These are phyloP conservation scores for Drosophila quadrilineata DNA, from an alignment of 1,140 invertebrate genomes.

Conservation along the genomic window DNA sequence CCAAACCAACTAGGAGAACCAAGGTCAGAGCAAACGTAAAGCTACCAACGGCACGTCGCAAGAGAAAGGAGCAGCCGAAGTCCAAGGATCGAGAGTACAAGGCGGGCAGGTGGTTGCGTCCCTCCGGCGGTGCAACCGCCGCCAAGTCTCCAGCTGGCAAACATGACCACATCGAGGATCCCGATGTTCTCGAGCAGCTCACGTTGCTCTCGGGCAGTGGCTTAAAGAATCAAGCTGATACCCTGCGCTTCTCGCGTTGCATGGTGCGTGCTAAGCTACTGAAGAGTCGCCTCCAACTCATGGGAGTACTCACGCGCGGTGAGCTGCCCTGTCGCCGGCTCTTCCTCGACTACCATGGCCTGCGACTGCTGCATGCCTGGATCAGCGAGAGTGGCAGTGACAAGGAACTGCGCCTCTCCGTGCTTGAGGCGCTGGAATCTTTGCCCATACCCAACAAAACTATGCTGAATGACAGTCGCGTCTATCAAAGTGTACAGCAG, in stretches of 20 bases:
- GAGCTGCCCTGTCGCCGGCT: conserved; percentile 91
- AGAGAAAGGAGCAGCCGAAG: conserved; percentile 47
- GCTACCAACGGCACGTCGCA: conserved; percentile 3
- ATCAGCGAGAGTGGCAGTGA: conserved; percentile 86
- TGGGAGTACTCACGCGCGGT: conserved; percentile 87
- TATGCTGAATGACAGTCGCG: conserved; percentile 94
- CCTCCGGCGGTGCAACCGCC: conserved; percentile 1
- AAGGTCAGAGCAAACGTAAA: conserved; percentile 23
- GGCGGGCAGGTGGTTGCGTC: conserved; percentile 59
- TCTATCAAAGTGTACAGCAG: conserved; percentile 91
- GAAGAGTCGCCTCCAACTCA: conserved; percentile 87
- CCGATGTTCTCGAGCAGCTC: conserved; percentile 90
- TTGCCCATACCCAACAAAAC: conserved; percentile 97
- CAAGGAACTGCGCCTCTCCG: conserved; percentile 85
- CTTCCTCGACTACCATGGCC: conserved; percentile 97
- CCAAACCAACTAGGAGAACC: conserved; percentile 17
- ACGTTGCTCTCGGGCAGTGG: conserved; percentile 87
- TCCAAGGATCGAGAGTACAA: conserved; percentile 61
- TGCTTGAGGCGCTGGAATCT: conserved; percentile 90
- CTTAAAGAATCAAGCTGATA: conserved; percentile 93
- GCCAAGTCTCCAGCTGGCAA: conserved; percentile 29
- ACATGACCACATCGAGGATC: conserved; percentile 68
- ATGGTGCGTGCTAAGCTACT: conserved; percentile 95
- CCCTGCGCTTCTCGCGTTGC: conserved; percentile 91
- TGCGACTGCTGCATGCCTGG: conserved; percentile 94